These are phyloP conservation scores for Eledona agricola DNA, from an alignment of 2,888 invertebrate species.

Conservation along the genomic window DNA sequence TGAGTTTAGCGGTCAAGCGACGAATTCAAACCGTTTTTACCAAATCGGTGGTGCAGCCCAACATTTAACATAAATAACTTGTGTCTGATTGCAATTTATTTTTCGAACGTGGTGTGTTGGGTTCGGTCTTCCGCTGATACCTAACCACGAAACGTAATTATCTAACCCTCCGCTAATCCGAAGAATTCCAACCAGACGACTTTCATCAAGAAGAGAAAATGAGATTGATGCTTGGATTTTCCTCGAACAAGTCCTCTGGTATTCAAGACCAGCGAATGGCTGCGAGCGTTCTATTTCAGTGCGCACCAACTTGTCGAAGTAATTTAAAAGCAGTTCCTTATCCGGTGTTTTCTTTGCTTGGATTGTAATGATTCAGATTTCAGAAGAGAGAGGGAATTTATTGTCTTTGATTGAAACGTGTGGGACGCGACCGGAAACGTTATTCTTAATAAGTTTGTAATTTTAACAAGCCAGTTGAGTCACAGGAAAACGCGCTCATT, in stretches of 20 bases:
- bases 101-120: no score
- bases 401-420: constrained; percentile 14
- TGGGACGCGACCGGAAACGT: constrained; percentile 22
- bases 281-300: constrained; percentile 48
- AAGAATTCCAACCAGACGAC: constrained; percentile 39
- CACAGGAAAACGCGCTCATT: constrained; percentile 14
- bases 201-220: constrained; percentile 41
- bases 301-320: constrained; percentile 47
- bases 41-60: no score
- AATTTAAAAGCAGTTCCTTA: constrained; percentile 47
- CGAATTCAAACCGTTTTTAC: no score
- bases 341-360: constrained; percentile 16
- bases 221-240: constrained; percentile 39
- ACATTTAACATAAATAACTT: no score
- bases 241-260: constrained; percentile 41
- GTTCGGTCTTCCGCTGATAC: no score
- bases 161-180: constrained; percentile 28
- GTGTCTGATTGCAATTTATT: no score
- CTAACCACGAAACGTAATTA: constrained; percentile 32
- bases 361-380: constrained; percentile 15
- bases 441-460: constrained; percentile 15
- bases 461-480: constrained; percentile 13
- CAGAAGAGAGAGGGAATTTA: constrained; percentile 14
- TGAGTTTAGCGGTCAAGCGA: no score
- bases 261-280: constrained; percentile 44